Percentiles rank a stretch among this genome's conserved stretches.
Evolutionary conservation across 2,888 invertebrate species (phyloP).

Genomic region (Osmoderma eremita): DNA sequence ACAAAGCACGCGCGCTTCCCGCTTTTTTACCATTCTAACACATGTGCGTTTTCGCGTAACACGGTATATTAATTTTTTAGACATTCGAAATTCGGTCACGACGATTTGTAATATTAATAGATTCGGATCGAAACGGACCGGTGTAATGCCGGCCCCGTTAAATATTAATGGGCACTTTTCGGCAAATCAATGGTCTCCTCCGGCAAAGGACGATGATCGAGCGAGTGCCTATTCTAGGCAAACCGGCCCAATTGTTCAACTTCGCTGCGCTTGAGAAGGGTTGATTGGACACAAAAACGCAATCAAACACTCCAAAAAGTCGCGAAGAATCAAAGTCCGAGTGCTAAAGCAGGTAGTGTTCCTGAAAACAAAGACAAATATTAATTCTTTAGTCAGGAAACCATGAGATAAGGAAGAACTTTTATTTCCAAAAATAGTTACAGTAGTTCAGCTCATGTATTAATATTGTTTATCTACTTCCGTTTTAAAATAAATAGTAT

Average conservation of each 20-base stretch:
- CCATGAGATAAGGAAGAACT: too few species aligned
- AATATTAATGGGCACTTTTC: constrained; percentile 30
- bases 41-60: too few species aligned
- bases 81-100: background rate
- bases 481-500: background rate
- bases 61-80: background rate
- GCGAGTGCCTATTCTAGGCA: constrained; percentile 1
- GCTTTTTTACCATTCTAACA: too few species aligned
- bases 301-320: constrained; percentile 26
- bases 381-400: background rate
- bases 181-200: constrained; percentile 10
- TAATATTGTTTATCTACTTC: too few species aligned
- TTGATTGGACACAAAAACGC: constrained; percentile 35
- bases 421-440: too few species aligned
- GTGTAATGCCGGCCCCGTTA: background rate
- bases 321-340: background rate
- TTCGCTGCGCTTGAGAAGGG: constrained; percentile 27
- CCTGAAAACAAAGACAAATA: constrained; percentile 18
- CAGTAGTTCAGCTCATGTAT: too few species aligned
- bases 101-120: constrained; percentile 19
- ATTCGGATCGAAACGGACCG: constrained; percentile 1
- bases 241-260: background rate
- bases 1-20: too few species aligned
- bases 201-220: background rate
- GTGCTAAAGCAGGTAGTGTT: background rate